Evolutionary conservation across 2,113 vertebrate genomes (phyloP).

Genomic region (Siniperca chuatsi): DNA sequence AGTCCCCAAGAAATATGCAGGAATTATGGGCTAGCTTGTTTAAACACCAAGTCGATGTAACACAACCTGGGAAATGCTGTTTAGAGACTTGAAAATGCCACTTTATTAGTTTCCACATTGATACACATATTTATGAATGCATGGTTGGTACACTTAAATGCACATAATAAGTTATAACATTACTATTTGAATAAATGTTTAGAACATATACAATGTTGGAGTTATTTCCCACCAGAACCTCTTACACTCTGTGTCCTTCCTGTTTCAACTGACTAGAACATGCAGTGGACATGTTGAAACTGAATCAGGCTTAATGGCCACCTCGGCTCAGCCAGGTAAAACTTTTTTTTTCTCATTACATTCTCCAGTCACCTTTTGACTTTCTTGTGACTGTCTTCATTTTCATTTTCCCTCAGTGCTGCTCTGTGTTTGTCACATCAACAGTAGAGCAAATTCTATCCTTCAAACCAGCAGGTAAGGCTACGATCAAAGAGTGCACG

Average conservation of each 20-base stretch:
- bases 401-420: not conserved
- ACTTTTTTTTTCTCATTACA: not conserved
- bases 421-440: conserved; percentile 52
- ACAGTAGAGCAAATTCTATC: conserved; percentile 45
- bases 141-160: not conserved
- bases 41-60: conserved; percentile 33
- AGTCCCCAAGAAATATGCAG: conserved; percentile 64
- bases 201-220: not conserved
- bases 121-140: conserved; percentile 3
- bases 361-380: not conserved
- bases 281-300: not conserved
- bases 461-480: conserved; percentile 58
- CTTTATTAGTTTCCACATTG: conserved; percentile 2
- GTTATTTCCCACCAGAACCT: not conserved
- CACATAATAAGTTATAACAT: not conserved
- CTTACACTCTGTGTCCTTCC: not conserved
- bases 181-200: conserved; percentile 2
- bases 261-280: not conserved
- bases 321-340: not conserved
- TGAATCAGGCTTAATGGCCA: not conserved
- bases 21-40: conserved; percentile 61
- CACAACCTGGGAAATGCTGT: conserved; percentile 23
- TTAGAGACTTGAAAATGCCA: not conserved
- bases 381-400: not conserved
- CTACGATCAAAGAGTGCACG: conserved; percentile 59